Evolutionary conservation across 35 echinoderm and acorn worm genomes (phyloP).

Genomic region (Strongylocentrotus purpuratus): DNA sequence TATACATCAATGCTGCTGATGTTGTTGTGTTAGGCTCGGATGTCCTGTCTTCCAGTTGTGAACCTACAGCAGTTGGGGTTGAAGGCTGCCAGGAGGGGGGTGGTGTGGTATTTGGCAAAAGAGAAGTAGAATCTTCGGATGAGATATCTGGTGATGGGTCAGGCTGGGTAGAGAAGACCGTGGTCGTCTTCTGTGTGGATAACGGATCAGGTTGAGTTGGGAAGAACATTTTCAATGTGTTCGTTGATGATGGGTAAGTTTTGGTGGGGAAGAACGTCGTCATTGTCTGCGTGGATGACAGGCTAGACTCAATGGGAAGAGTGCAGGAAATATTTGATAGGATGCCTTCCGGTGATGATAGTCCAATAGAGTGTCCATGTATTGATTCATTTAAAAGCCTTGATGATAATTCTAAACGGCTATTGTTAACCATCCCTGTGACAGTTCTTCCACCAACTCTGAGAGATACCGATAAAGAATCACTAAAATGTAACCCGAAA

Average conservation of each 20-base stretch:
- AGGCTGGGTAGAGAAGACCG: background rate
- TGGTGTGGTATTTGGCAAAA: background rate
- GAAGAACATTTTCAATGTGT: background rate
- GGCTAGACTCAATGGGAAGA: background rate
- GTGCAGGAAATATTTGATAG: too few relatives aligned
- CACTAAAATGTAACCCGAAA: too few relatives aligned
- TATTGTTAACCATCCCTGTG: too few relatives aligned
- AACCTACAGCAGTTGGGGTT: background rate
- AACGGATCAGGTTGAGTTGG: background rate
- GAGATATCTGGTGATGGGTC: background rate
- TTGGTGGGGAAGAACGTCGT: background rate
- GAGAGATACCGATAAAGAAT: too few relatives aligned
- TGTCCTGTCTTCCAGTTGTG: background rate
- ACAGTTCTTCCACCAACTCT: too few relatives aligned
- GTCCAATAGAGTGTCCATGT: too few relatives aligned
- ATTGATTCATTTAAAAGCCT: too few relatives aligned
- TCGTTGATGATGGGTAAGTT: background rate
- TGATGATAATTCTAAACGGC: too few relatives aligned
- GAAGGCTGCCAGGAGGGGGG: background rate
- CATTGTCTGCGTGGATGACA: background rate
- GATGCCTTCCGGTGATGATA: too few relatives aligned
- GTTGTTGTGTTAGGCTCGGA: too few relatives aligned
- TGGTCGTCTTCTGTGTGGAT: background rate
- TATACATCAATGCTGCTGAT: too few relatives aligned
- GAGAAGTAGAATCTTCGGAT: background rate